phyloP scores from a whole-genome alignment of 2,888 invertebrate genomes.

The Axea sp. region DNA sequence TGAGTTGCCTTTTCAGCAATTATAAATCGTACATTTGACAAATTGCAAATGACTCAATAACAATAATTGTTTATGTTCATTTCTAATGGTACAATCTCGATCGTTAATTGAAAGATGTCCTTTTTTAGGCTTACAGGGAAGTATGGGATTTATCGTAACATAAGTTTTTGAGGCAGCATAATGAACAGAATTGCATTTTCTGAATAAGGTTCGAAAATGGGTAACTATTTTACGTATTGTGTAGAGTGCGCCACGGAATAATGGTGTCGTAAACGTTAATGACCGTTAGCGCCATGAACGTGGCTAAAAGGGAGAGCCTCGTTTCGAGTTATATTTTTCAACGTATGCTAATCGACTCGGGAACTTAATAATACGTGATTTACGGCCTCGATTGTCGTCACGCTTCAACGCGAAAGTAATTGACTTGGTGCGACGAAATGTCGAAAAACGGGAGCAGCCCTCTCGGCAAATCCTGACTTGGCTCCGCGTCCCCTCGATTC shows the following conservation, averaged over 20 bases:
- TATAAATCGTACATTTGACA: too few relatives aligned
- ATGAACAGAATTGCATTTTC: conserved; percentile 11
- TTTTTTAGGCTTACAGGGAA: too few relatives aligned
- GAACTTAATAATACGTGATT: conserved; percentile 30
- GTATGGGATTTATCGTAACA: conserved; percentile 9
- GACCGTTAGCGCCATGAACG: conserved; percentile 1
- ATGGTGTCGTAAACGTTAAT: conserved; percentile 18
- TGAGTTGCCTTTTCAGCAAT: too few relatives aligned
- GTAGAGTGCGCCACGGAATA: background rate
- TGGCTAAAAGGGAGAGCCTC: background rate
- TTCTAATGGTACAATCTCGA: too few relatives aligned
- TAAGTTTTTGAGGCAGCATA: conserved; percentile 5
- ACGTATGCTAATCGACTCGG: conserved; percentile 6
- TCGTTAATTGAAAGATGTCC: too few relatives aligned
- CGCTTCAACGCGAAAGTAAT: too few relatives aligned
- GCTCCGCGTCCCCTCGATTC: too few relatives aligned
- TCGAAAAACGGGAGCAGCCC: conserved; percentile 65
- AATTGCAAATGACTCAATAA: too few relatives aligned
- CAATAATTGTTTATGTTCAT: too few relatives aligned
- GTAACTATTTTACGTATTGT: background rate
- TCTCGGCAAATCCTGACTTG: conserved; percentile 63
- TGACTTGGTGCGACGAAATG: conserved; percentile 24
- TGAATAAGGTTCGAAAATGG: conserved; percentile 6
- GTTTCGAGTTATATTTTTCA: conserved; percentile 25
- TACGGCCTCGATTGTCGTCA: conserved; percentile 29